Base-by-base conservation (phyloP, 23 tunicate species). In the Diplosoma virens region DNA sequence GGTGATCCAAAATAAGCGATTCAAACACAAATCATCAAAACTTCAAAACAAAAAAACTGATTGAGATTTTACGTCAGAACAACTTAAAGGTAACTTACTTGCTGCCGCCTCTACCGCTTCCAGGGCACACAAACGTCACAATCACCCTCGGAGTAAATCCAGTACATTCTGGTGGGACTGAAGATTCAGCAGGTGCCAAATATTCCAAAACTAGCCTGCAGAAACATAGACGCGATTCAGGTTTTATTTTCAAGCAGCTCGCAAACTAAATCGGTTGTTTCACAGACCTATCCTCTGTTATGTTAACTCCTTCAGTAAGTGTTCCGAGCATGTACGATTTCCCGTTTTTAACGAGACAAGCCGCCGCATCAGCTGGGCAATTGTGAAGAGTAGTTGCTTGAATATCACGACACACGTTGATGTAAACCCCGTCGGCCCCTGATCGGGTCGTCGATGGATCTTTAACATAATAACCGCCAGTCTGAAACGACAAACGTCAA, bases 321-420 rank as follows among this genome's bases (percentile, higher is more conserved):
- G 3, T 26, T 0, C 94, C 94, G 18, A 87, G 45, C 25, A 72
- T 23, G 35, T 69, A 86, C 1, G 47, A 29, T 11, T 79, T 41
- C 3, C 70, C 60, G 18, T 53, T 67, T 34, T 34, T 60, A 11
- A 86, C 68, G 14, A 86, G 30, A 59, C 93, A 86, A 32, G 85
- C 93, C 3, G 93, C 84, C 25, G 93, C 66, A 5, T 69, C 81
- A 0, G 0, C 2, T 3, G 80, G 84, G 66, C 84, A 86, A 14
- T 72, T 23, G 33, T 29, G 29, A 47, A 34, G n/a, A 30, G 32
- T 30, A 32, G 61, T 69, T 16, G 79, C 18, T 0, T 70, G 72
- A 1, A 86, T 79, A 35, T 86, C 76, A 3, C 84, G 80, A 50
- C 92, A 86, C 6, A 86, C 92, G 47, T 86, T 86, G 23, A 86